Evolutionary conservation across 1,140 invertebrate genomes (phyloP), one percentile per base, ranked within the genome.

Genomic region (Uloborus diversus): DNA sequence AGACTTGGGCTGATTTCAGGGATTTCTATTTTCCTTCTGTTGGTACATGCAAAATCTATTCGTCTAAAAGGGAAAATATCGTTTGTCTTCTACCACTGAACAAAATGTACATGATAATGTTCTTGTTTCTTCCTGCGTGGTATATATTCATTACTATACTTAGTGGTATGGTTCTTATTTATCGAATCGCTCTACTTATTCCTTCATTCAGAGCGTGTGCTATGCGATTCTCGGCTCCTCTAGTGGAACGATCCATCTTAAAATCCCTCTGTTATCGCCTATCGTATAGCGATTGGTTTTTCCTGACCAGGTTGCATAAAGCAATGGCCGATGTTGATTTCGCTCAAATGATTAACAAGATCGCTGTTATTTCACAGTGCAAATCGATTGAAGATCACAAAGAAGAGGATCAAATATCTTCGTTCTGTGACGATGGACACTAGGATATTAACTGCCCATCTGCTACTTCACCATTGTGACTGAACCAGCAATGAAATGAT

Each of bases 111-210:
- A 78, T 78, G 73, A 23, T 14, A 32, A 37, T 78, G 25, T 78
- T 78, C 30, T 49, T 78, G 14, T 78, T 66, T 17, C 25, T 78
- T 7, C 73, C 65, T 13, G 73, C 73, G 0, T 78, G 73, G 73
- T 78, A 65, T 4, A 65, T 78, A 20, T 56, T 65, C 23, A 2
- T 78, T 17, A 66, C 73, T 5, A 28, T 65, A 2, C n/a, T 66
- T 4, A 30, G 59, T 7, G 73, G 73, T 20, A 28, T 56, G 4
- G 62, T 66, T 14, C 23, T 78, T 13, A 17, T 78, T 4, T 78
- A 56, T 17, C 20, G 73, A 23, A 65, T 78, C 1, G 23, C 66
- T 3, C 17, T 66, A 4, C 49, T 78, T 2, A 27, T 42, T 14
- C 73, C 61, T 13, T 25, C 47, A 0, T 25, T 53, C 2, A 53